A percentile compares a stretch with the other conserved stretches of the same genome.
phyloP scores from a whole-genome alignment of 2,113 vertebrate genomes.

The Catagonus wagneri region DNA sequence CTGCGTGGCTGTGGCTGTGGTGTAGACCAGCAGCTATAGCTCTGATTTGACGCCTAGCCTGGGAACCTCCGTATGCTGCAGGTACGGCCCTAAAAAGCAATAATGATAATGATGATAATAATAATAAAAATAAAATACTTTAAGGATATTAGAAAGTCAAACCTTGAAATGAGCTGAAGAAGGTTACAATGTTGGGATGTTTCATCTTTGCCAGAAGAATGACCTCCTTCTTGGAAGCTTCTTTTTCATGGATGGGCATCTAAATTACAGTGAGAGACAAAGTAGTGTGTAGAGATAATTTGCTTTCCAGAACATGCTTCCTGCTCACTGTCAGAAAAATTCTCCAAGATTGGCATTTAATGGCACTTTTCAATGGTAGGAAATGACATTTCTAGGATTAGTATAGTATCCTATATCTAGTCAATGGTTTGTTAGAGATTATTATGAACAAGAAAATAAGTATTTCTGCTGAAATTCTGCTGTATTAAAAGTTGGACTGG shows the following conservation, averaged over 20 bases:
- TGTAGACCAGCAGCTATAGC: too few species aligned
- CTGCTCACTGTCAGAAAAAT: neutral
- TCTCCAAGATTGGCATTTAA: neutral
- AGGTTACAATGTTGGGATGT: conserved; percentile 95
- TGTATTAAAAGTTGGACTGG: neutral
- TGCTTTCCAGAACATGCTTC: neutral
- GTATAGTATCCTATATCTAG: neutral
- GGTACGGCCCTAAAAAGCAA: too few species aligned
- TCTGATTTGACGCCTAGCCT: too few species aligned
- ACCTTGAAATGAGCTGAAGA: conserved; percentile 93
- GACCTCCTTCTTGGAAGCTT: conserved; percentile 93
- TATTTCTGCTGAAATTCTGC: neutral
- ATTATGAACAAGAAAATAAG: conserved; percentile 40
- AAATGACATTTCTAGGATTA: conserved; percentile 7
- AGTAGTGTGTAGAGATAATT: neutral
- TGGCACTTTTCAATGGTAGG: neutral
- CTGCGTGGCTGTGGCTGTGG: too few species aligned
- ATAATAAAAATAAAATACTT: conserved; percentile 34
- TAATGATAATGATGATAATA: too few species aligned
- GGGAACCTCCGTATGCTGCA: too few species aligned
- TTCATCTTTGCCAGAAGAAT: conserved; percentile 93
- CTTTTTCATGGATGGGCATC: conserved; percentile 92
- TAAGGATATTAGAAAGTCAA: conserved; percentile 60
- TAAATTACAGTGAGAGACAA: conserved; percentile 71
- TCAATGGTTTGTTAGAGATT: neutral